phyloP scores from a whole-genome alignment of 1,140 invertebrate species.

The Polypedilum pembai region DNA sequence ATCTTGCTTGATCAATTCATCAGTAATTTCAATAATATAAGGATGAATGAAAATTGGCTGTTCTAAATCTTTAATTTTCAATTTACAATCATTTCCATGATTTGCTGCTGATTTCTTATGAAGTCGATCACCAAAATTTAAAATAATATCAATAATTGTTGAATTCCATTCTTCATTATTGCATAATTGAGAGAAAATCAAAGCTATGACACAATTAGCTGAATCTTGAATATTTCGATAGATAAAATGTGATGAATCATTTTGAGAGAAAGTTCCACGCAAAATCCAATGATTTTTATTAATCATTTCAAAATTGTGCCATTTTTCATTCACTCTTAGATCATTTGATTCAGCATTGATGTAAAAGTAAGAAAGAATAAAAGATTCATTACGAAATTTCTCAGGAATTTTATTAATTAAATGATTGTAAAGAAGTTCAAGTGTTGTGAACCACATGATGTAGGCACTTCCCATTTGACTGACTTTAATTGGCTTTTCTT shows the following conservation, averaged over 20 bases:
- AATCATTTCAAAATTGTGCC: slow-evolving; percentile 38
- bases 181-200: slow-evolving; percentile 36
- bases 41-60: slow-evolving; percentile 34
- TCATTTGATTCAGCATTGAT: slow-evolving; percentile 34
- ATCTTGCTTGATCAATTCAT: slow-evolving; percentile 36
- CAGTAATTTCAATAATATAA: slow-evolving; percentile 36
- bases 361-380: slow-evolving; percentile 34
- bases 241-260: slow-evolving; percentile 34
- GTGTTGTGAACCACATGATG: slow-evolving; percentile 35
- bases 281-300: slow-evolving; percentile 38
- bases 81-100: slow-evolving; percentile 30
- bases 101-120: slow-evolving; percentile 41
- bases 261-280: slow-evolving; percentile 34
- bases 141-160: slow-evolving; percentile 44
- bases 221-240: slow-evolving; percentile 38
- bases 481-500: slow-evolving; percentile 28
- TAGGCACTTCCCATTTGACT: slow-evolving; percentile 36
- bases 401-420: slow-evolving; percentile 37
- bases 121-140: slow-evolving; percentile 48
- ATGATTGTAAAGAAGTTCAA: slow-evolving; percentile 36
- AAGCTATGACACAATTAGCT: slow-evolving; percentile 34
- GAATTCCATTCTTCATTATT: slow-evolving; percentile 41
- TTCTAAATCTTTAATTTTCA: slow-evolving; percentile 37
- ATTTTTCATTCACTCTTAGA: slow-evolving; percentile 33
- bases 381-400: slow-evolving; percentile 33